Conservation (phyloP, 2,888 invertebrate genomes). For the Leistus spinibarbis region DNA sequence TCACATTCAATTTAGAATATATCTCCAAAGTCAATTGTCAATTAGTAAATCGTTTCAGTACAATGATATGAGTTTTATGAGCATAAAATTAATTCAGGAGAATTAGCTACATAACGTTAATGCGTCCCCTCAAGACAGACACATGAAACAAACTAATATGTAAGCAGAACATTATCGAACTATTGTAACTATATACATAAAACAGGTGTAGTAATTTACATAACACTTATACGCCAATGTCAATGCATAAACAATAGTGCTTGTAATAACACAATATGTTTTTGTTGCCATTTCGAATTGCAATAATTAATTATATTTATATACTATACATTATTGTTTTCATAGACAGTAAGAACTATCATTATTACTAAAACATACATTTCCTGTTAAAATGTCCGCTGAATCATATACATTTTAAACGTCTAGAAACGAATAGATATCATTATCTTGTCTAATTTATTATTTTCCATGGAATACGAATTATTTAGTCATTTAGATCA, state of each 20-base stretch:
- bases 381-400: conserved; percentile 20
- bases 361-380: conserved; percentile 20
- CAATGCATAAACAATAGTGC: not conserved
- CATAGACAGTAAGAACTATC: conserved; percentile 24
- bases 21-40: too few relatives aligned
- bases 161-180: not conserved
- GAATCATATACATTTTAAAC: not conserved
- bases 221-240: not conserved
- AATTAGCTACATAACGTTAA: too few relatives aligned
- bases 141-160: not conserved
- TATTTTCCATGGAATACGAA: not conserved
- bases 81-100: too few relatives aligned
- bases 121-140: not conserved
- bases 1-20: too few relatives aligned
- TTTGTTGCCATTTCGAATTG: not conserved
- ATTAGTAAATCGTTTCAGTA: too few relatives aligned
- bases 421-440: not conserved
- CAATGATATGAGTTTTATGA: too few relatives aligned
- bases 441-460: not conserved
- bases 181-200: not conserved
- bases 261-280: not conserved
- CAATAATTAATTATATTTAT: conserved; percentile 30
- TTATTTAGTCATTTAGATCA: not conserved
- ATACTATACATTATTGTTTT: conserved; percentile 21
- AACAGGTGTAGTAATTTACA: not conserved